Conservation (phyloP, 92 coral and sea anemone genomes). For the Zoanthus sansibaricus region DNA sequence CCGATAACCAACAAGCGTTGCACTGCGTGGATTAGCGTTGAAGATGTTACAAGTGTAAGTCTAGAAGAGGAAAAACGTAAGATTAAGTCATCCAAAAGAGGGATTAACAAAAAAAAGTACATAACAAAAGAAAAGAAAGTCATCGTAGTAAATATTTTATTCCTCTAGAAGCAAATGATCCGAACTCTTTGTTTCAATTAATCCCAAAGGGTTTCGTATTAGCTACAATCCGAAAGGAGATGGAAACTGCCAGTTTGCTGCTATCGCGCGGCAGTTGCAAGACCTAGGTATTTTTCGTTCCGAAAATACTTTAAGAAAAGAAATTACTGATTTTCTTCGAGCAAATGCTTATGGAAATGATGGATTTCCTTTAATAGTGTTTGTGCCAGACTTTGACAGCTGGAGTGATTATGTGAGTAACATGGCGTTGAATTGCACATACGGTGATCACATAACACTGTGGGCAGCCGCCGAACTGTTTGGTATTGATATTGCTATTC, state of each 20-base stretch:
- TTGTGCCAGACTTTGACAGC: no score
- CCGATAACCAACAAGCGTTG: neutral
- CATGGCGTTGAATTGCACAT: no score
- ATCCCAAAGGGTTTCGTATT: constrained; percentile 40
- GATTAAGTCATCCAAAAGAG: neutral
- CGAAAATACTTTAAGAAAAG: neutral
- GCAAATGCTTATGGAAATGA: neutral
- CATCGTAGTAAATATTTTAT: neutral
- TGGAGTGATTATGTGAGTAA: no score
- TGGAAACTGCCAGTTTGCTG: constrained; percentile 59
- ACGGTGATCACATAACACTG: no score
- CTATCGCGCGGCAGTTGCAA: constrained; percentile 35
- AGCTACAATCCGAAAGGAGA: constrained; percentile 34
- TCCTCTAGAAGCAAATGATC: neutral
- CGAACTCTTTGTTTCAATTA: neutral
- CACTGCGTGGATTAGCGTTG: constrained; percentile 43
- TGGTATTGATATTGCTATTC: no score
- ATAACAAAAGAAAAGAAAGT: neutral
- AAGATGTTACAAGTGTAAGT: constrained; percentile 54
- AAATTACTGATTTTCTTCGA: no score
- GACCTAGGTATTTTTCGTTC: constrained; percentile 48
- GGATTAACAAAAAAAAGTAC: neutral
- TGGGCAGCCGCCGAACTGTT: no score
- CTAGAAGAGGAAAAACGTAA: neutral
- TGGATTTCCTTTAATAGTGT: neutral